Percentiles rank a stretch among this genome's conserved stretches.
These are phyloP conservation scores for Petaurus breviceps DNA, from an alignment of 2,113 vertebrate species.

Conservation along the genomic window DNA sequence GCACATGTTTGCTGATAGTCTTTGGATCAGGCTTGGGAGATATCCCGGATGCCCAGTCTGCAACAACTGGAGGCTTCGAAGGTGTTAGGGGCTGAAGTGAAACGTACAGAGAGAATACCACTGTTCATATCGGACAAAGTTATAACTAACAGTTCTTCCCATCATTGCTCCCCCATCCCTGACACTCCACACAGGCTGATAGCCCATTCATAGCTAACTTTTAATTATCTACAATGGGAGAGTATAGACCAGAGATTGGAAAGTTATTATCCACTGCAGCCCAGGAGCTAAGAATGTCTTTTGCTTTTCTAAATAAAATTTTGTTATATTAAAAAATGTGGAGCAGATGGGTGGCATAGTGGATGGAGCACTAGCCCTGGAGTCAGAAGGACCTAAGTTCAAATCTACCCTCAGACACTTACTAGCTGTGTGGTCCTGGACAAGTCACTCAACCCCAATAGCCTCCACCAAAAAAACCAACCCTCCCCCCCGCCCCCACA, in stretches of 20 bases:
- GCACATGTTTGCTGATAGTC: conserved; percentile 96
- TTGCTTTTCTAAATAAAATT: background rate
- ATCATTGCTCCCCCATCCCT: background rate
- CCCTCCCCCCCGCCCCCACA: background rate
- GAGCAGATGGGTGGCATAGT: background rate
- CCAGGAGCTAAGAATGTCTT: background rate
- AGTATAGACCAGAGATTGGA: background rate
- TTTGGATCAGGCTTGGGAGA: conserved; percentile 95
- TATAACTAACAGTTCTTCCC: background rate
- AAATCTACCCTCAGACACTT: background rate
- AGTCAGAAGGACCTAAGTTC: background rate
- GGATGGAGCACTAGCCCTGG: too few relatives aligned
- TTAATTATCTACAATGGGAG: background rate
- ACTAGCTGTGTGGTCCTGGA: background rate
- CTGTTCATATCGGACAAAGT: background rate
- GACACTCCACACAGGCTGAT: background rate
- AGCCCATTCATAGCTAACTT: background rate
- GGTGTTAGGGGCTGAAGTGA: conserved; percentile 92
- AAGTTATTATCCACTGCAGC: background rate
- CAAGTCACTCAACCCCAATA: background rate
- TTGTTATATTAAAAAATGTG: background rate
- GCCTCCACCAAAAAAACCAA: background rate
- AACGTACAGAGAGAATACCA: conserved; percentile 35
- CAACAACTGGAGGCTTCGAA: conserved; percentile 92
- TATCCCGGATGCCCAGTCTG: conserved; percentile 95